These are phyloP conservation scores for Phaedon cochleariae DNA, from an alignment of 2,888 invertebrate species.

Conservation along the genomic window DNA sequence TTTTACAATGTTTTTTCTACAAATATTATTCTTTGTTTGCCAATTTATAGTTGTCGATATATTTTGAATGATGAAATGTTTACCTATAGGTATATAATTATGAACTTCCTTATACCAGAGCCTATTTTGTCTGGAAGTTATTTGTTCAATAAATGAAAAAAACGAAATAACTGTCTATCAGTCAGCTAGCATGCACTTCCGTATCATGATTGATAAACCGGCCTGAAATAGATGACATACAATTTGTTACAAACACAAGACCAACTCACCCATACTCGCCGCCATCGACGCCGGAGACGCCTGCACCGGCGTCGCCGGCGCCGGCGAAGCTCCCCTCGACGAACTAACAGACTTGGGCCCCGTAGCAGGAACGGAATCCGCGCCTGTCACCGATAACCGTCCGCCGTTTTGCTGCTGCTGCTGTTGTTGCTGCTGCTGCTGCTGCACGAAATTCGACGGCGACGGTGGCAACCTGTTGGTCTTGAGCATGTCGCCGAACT, in stretches of 20 bases:
- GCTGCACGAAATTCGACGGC: slow-evolving; percentile 56
- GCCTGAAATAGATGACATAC: neutral
- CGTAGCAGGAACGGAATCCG: slow-evolving; percentile 63
- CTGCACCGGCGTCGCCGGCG: slow-evolving; percentile 62
- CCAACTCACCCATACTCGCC: slow-evolving; percentile 62
- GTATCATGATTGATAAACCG: too few relatives aligned
- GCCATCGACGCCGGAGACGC: slow-evolving; percentile 59
- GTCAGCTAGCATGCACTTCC: too few relatives aligned
- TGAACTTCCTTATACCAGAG: too few relatives aligned
- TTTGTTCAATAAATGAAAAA: too few relatives aligned
- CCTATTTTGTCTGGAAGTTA: too few relatives aligned
- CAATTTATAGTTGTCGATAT: too few relatives aligned
- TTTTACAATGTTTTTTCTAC: too few relatives aligned
- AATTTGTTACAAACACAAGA: slow-evolving; percentile 17
- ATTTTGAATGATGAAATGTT: too few relatives aligned
- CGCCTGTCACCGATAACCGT: slow-evolving; percentile 55
- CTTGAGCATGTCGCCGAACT: slow-evolving; percentile 70
- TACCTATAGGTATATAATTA: too few relatives aligned
- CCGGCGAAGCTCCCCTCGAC: slow-evolving; percentile 67
- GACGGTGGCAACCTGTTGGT: slow-evolving; percentile 62
- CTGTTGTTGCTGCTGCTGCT: slow-evolving; percentile 47
- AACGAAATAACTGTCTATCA: too few relatives aligned
- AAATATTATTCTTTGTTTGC: too few relatives aligned
- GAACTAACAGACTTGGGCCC: slow-evolving; percentile 72
- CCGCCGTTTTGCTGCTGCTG: slow-evolving; percentile 53